phyloP scores from a whole-genome alignment of 2,888 invertebrate genomes.

The Boloria euphrosyne region DNA sequence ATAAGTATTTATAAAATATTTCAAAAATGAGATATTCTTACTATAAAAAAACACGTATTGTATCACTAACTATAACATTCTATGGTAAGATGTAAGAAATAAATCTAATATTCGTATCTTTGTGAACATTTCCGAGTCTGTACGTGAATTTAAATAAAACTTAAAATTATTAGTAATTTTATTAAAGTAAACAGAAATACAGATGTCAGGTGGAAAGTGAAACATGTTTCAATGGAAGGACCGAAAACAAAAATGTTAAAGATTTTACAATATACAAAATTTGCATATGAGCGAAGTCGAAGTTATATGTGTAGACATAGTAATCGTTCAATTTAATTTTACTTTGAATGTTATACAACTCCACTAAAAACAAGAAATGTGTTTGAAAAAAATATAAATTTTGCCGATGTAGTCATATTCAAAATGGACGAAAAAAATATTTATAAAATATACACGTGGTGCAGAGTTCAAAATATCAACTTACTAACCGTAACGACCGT shows the following conservation, averaged over 20 bases:
- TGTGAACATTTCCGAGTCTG: slow-evolving; percentile 46
- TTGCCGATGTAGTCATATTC: too few species aligned
- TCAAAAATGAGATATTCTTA: slow-evolving; percentile 65
- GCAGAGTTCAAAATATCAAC: too few species aligned
- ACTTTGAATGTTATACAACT: too few species aligned
- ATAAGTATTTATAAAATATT: slow-evolving; percentile 65
- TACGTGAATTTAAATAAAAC: slow-evolving; percentile 71
- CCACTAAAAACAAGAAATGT: too few species aligned
- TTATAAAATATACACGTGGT: too few species aligned
- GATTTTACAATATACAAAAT: slow-evolving; percentile 10
- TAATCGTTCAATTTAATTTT: too few species aligned
- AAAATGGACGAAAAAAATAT: too few species aligned
- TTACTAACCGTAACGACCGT: too few species aligned
- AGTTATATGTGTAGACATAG: not conserved
- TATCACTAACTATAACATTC: slow-evolving; percentile 1
- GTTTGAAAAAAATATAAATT: too few species aligned
- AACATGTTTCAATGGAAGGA: slow-evolving; percentile 38
- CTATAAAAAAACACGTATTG: slow-evolving; percentile 30
- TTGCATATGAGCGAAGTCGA: not conserved
- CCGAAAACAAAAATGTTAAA: not conserved
- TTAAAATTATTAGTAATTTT: slow-evolving; percentile 72
- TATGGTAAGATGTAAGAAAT: slow-evolving; percentile 7
- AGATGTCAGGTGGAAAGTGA: slow-evolving; percentile 53
- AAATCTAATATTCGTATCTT: slow-evolving; percentile 1
- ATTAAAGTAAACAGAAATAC: slow-evolving; percentile 68